Evolutionary conservation across 2,797 vertebrate species (phyloP), one percentile per base, ranked within the genome.

Genomic region (Halcyon smyrnensis): DNA sequence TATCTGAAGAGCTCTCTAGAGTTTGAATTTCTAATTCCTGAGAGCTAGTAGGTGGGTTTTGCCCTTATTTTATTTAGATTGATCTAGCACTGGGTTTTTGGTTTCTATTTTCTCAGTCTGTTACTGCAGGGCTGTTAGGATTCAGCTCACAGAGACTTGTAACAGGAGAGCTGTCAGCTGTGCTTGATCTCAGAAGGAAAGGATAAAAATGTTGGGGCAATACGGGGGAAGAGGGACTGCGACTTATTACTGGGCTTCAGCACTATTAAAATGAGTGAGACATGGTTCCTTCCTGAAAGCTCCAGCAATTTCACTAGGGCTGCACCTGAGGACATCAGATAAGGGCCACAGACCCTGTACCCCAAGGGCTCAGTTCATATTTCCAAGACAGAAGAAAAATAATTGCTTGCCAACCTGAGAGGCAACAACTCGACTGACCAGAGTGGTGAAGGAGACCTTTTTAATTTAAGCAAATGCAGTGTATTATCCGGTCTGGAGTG

Each of bases 91-190:
- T 14, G 43, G 18, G 1, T 56, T 59, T 86, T 68, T 45, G 1
- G 12, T 62, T 93, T 90, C 45, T 80, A 1, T 92, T 77, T 80
- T 75, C 90, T 84, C 4, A 4, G 17, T 78, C 65, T 89, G 78
- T 39, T 94, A 84, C 57, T 74, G 70, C 37, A 74, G 11, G 6
- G 64, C 71, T 87, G 36, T 77, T 93, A 89, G 64, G 34, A 93
- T 93, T 94, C 93, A 91, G 64, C 60, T 96, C 89, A 89, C 79
- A 50, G 27, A 84, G 11, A 17, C 32, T 48, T 83, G 21, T 78
- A 85, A 64, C 1, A 0, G 86, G 48, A 93, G n/a, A 94, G 64
- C 59, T 53, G 60, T 73, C 57, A 79, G 70, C 80, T 84, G 27
- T 64, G 51, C 84, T 93, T 69, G 41, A 53, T 94, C 83, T 97